A percentile compares a stretch with the other conserved stretches of the same genome.
Evolutionary conservation across 2,113 vertebrate species (phyloP).

Genomic region (Eupsittula cactorum): DNA sequence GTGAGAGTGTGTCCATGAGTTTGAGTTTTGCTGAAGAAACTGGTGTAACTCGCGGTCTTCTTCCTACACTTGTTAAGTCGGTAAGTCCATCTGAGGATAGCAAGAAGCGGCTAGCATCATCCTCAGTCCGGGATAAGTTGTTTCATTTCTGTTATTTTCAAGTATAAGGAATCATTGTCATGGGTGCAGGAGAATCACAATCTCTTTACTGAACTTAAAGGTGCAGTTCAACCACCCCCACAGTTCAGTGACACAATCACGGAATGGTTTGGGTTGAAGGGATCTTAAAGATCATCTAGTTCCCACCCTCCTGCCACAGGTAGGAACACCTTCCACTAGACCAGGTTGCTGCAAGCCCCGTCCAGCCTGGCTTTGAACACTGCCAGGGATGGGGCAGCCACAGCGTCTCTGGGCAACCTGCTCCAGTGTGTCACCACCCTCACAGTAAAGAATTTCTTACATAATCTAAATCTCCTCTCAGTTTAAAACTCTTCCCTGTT

Average conservation of each 20-base stretch:
- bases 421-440: background rate
- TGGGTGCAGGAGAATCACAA: background rate
- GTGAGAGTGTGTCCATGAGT: background rate
- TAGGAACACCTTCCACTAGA: background rate
- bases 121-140: background rate
- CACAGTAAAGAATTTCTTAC: background rate
- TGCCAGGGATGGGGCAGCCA: background rate
- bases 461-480: background rate
- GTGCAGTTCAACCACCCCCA: background rate
- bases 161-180: background rate
- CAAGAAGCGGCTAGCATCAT: background rate
- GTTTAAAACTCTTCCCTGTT: background rate
- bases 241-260: fast-evolving
- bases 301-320: background rate
- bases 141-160: background rate
- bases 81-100: background rate
- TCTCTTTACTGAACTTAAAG: background rate
- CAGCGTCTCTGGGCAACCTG: background rate
- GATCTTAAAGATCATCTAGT: background rate
- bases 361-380: background rate
- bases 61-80: background rate
- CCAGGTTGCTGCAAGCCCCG: background rate
- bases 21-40: background rate
- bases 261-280: background rate
- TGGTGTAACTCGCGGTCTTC: background rate